phyloP scores from a whole-genome alignment of 2,888 invertebrate species.

The Spodoptera littoralis region DNA sequence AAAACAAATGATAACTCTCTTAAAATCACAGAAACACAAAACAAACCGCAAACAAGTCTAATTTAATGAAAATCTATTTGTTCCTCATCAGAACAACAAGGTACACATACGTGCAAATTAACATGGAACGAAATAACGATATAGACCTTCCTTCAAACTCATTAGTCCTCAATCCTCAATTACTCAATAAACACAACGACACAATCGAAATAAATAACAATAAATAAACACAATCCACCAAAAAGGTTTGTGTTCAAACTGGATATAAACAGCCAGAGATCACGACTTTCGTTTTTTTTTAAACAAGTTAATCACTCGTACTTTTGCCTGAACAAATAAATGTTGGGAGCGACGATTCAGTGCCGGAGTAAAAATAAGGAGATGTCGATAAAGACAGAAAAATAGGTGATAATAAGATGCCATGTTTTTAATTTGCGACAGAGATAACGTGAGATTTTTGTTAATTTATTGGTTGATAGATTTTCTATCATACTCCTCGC shows the following conservation, averaged over 20 bases:
- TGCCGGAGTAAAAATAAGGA: conserved; percentile 61
- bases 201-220: conserved; percentile 48
- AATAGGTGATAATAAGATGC: conserved; percentile 4
- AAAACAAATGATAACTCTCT: background rate
- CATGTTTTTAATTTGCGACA: too few relatives aligned
- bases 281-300: conserved; percentile 27
- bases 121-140: conserved; percentile 8
- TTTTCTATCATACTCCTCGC: too few relatives aligned
- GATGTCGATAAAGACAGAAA: conserved; percentile 5
- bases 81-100: conserved; percentile 15
- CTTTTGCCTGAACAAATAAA: conserved; percentile 63
- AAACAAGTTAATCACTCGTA: conserved; percentile 62
- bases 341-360: conserved; percentile 61
- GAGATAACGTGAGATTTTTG: too few relatives aligned
- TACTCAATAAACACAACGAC: conserved; percentile 52
- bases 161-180: conserved; percentile 46
- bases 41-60: conserved; percentile 20
- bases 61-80: conserved; percentile 23
- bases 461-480: too few relatives aligned
- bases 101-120: conserved; percentile 17
- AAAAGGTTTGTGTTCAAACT: conserved; percentile 51
- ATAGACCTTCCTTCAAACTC: conserved; percentile 24
- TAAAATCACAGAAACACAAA: conserved; percentile 8
- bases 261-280: conserved; percentile 37
- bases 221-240: conserved; percentile 51